These are phyloP conservation scores for Trichomycterus rosablanca DNA, from an alignment of 2,113 vertebrate genomes.

Conservation along the genomic window DNA sequence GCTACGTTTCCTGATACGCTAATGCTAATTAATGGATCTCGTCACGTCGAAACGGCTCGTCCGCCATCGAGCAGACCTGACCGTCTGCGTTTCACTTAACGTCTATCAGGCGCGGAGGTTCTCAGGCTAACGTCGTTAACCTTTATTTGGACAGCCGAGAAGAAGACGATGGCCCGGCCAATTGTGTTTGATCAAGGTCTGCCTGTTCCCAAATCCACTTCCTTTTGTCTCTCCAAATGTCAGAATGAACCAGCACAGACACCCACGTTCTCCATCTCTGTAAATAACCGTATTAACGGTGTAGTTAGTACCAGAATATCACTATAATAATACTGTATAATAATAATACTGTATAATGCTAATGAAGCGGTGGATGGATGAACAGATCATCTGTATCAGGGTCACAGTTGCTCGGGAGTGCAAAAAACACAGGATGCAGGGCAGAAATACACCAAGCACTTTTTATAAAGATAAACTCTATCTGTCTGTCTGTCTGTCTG, in stretches of 20 bases:
- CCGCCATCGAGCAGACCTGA: conserved; percentile 41
- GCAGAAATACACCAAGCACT: too few relatives aligned
- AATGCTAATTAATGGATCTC: conserved; percentile 47
- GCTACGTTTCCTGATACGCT: conserved; percentile 37
- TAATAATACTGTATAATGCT: too few relatives aligned
- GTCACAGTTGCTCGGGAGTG: too few relatives aligned
- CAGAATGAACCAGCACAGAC: conserved; percentile 25
- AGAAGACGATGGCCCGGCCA: conserved; percentile 34
- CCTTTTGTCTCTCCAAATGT: conserved; percentile 33
- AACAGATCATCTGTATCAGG: too few relatives aligned
- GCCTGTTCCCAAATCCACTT: conserved; percentile 23
- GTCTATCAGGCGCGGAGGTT: conserved; percentile 36
- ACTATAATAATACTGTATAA: too few relatives aligned
- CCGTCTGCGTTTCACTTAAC: conserved; percentile 40
- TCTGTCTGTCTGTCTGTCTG: too few relatives aligned
- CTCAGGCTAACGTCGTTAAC: conserved; percentile 47
- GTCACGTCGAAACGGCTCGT: conserved; percentile 27
- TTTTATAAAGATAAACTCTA: too few relatives aligned
- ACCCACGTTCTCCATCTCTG: too few relatives aligned
- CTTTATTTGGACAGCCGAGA: conserved; percentile 40
- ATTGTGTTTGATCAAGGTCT: conserved; percentile 41
- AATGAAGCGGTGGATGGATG: too few relatives aligned
- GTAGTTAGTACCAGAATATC: too few relatives aligned
- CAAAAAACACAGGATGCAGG: too few relatives aligned
- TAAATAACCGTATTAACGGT: too few relatives aligned